A percentile compares a stretch with the other conserved stretches of the same genome.
Conservation (phyloP, 1,140 invertebrate species). For the Calephelis nemesis region DNA sequence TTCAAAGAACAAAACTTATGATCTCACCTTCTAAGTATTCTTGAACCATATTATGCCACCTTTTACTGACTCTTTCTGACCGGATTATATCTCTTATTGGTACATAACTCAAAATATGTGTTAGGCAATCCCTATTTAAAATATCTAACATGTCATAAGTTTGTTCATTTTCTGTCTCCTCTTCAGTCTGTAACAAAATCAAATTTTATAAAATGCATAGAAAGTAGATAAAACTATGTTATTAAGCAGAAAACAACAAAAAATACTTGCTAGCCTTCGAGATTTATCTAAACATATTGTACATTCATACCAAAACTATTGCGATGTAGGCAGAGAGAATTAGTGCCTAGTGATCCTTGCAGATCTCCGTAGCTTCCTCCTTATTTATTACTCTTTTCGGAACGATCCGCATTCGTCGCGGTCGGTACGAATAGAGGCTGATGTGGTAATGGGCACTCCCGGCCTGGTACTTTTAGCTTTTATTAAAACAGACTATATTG, state of each 20-base stretch:
- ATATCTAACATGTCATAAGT: conserved; percentile 57
- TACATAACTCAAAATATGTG: conserved; percentile 54
- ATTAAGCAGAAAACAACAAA: neutral
- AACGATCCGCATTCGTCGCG: no score
- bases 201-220: neutral
- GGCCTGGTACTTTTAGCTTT: no score
- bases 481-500: no score
- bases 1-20: neutral
- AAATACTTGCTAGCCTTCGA: neutral
- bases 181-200: conserved; percentile 31
- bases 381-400: no score
- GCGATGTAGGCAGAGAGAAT: no score
- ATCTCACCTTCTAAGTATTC: conserved; percentile 56
- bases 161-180: conserved; percentile 29
- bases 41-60: conserved; percentile 61
- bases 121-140: conserved; percentile 64
- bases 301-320: no score
- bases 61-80: conserved; percentile 64
- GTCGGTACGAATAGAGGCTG: no score
- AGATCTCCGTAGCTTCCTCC: no score
- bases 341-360: no score
- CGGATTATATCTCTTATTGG: conserved; percentile 60
- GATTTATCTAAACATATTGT: no score
- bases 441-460: no score
- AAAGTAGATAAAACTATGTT: neutral